Conservation (phyloP, 1,140 invertebrate species). For the Drosophila truncata region DNA sequence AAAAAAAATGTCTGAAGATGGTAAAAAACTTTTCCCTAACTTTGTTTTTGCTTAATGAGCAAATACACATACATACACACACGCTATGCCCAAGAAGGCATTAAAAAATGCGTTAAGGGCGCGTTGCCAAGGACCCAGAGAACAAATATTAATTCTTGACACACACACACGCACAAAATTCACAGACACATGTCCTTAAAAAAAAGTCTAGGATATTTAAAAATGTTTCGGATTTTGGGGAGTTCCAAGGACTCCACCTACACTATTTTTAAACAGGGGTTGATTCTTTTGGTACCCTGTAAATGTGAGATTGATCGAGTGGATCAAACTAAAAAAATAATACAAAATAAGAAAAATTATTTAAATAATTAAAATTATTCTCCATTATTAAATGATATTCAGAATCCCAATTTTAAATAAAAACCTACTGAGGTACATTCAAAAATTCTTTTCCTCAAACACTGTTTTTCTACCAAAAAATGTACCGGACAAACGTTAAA, state of each 20-base stretch:
- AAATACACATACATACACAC: slow-evolving; percentile 65
- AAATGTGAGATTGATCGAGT: not conserved
- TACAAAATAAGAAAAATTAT: not conserved
- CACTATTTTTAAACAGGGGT: too few relatives aligned
- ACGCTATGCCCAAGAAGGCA: slow-evolving; percentile 40
- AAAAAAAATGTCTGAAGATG: slow-evolving; percentile 79
- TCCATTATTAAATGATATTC: not conserved
- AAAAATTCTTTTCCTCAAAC: not conserved
- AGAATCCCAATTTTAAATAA: not conserved
- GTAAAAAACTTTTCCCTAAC: slow-evolving; percentile 75
- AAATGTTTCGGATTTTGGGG: slow-evolving; percentile 60
- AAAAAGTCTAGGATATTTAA: slow-evolving; percentile 20
- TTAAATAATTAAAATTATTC: not conserved
- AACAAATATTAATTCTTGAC: slow-evolving; percentile 81
- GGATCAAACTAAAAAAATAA: too few relatives aligned
- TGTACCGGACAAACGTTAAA: slow-evolving; percentile 52
- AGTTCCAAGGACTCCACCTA: slow-evolving; percentile 12
- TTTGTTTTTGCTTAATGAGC: slow-evolving; percentile 84
- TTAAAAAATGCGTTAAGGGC: slow-evolving; percentile 80
- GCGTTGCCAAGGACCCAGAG: slow-evolving; percentile 66
- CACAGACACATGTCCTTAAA: slow-evolving; percentile 18
- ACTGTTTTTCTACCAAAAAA: slow-evolving; percentile 50
- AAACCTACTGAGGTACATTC: not conserved
- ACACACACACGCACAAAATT: slow-evolving; percentile 26
- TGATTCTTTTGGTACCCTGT: slow-evolving; percentile 43